phyloP scores from a whole-genome alignment of 2,888 invertebrate species.

The Drosophila suboccidentalis region DNA sequence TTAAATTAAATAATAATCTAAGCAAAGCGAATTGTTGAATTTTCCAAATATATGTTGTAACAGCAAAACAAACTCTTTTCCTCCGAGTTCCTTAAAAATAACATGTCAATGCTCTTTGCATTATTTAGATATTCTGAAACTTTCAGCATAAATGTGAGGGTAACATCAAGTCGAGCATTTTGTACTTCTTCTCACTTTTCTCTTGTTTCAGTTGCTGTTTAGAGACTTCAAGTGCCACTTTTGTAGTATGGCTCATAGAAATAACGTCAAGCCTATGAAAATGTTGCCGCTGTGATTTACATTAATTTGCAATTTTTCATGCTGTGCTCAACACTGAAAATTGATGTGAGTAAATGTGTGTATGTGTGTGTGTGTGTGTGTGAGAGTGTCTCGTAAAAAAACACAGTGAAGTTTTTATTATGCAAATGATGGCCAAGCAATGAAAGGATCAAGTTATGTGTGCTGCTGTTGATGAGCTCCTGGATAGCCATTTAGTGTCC shows the following conservation, averaged over 20 bases:
- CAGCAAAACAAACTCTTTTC: not conserved
- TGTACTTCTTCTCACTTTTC: too few species aligned
- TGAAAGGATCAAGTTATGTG: constrained; percentile 68
- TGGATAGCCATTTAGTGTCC: constrained; percentile 41
- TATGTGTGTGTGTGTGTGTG: constrained; percentile 6
- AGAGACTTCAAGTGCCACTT: constrained; percentile 68
- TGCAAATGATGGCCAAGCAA: constrained; percentile 76
- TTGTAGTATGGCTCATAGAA: constrained; percentile 70
- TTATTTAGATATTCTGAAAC: not conserved
- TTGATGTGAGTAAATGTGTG: constrained; percentile 55
- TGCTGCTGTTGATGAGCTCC: constrained; percentile 20
- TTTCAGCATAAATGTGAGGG: not conserved
- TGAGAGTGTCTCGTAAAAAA: constrained; percentile 65
- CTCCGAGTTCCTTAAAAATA: not conserved
- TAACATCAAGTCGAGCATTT: not conserved
- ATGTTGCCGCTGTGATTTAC: constrained; percentile 76
- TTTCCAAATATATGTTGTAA: too few species aligned
- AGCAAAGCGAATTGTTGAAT: too few species aligned
- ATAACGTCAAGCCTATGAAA: constrained; percentile 57
- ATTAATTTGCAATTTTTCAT: constrained; percentile 84
- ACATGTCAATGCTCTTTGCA: not conserved
- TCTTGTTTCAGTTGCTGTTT: constrained; percentile 37
- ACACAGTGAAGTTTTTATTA: constrained; percentile 77
- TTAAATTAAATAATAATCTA: too few species aligned
- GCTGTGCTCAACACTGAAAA: constrained; percentile 74